Evolutionary conservation across 2,888 invertebrate genomes (phyloP), one percentile per base, ranked within the genome.

Genomic region (Glaucopsyche alexis): DNA sequence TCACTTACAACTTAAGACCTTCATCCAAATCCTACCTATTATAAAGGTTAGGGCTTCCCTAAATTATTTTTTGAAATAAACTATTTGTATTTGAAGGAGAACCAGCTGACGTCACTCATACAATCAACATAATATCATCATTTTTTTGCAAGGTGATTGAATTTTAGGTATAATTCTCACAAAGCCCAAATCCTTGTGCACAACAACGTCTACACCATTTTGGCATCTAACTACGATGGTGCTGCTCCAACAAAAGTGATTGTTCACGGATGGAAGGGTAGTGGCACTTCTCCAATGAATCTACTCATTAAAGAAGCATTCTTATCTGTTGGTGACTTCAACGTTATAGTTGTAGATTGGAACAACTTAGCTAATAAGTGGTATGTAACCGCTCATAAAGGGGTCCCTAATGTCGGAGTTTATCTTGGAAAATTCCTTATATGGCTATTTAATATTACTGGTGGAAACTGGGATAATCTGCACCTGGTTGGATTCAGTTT

Each of bases 261-360:
- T 42, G 79, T 82, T 40, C 86, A 86, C 72, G 85, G 85, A 11
- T 85, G 84, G 84, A 82, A 80, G 67, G 80, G 76, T 75, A 79
- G 79, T 55, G 81, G 82, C 3, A 78, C 79, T 71, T 80, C 79
- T 29, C 73, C 71, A 7, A 75, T 82, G 49, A 84, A 84, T 72
- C 75, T 74, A 0, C 50, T 78, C 52, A 78, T 85, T 40, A 82
- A 78, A 11, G n/a, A 38, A 55, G 87, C 89, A 8, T 85, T 86
- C 78, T 81, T 91, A 6, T 82, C 80, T 0, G 80, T 79, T 0
- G 80, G 79, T 40, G 89, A 93, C 71, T 78, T 77, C 13, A 92
- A 91, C 73, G 87, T 92, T 0, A 88, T 92, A n/a, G 86, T 91
- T 3, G 83, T 92, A 0, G 93, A 93, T 77, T 93, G 92, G 92